phyloP scores from a whole-genome alignment of 2,113 vertebrate species.

The Antechinus flavipes region DNA sequence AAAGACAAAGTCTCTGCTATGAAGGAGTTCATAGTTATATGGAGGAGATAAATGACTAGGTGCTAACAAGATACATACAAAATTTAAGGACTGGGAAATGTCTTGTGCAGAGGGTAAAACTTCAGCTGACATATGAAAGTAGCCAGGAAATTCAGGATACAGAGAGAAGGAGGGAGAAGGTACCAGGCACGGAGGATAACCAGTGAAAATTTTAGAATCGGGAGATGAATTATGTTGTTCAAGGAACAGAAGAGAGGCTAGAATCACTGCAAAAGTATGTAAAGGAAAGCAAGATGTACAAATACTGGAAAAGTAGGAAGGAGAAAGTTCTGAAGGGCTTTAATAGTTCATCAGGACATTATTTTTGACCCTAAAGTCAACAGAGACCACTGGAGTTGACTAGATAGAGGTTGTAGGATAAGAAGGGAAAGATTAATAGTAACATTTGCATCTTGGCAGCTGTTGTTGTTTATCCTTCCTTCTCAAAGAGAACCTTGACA shows the following conservation, averaged over 20 bases:
- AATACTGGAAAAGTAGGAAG: not conserved
- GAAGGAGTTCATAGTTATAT: not conserved
- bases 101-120: not conserved
- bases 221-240: not conserved
- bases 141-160: not conserved
- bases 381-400: not conserved
- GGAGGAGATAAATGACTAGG: not conserved
- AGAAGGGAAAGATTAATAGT: not conserved
- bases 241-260: not conserved
- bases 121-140: not conserved
- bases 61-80: not conserved
- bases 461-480: no score
- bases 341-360: not conserved
- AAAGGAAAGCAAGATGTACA: not conserved
- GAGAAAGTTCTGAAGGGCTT: not conserved
- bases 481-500: no score
- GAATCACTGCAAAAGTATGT: not conserved
- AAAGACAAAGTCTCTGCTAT: not conserved
- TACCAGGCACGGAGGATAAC: not conserved
- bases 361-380: not conserved
- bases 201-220: not conserved
- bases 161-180: not conserved
- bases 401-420: no score
- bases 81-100: not conserved
- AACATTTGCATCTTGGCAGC: no score